These are phyloP conservation scores for Galeopterus variegatus DNA, from an alignment of 2,113 vertebrate species.

Conservation along the genomic window DNA sequence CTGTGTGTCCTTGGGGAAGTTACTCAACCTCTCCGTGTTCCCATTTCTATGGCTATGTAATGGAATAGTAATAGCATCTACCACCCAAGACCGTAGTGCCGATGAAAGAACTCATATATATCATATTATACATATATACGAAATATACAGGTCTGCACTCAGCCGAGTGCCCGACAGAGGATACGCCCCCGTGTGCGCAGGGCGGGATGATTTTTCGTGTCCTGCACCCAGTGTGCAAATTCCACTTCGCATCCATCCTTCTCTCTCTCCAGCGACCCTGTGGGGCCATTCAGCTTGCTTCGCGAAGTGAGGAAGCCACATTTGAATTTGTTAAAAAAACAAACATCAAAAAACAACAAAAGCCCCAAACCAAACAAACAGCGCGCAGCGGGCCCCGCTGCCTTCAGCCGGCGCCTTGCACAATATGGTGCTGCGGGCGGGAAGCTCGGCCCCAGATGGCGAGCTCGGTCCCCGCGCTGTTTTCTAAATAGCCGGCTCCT, in stretches of 20 bases:
- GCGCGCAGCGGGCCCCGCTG: constrained; percentile 10
- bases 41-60: not conserved
- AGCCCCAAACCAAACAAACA: constrained; percentile 82
- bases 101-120: not conserved
- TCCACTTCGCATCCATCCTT: accelerated
- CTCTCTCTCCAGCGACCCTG: not conserved
- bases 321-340: constrained; percentile 79
- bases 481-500: constrained; percentile 76
- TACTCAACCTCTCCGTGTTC: not conserved
- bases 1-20: not conserved
- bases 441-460: constrained; percentile 77
- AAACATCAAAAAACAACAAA: constrained; percentile 78
- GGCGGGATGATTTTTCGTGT: accelerated
- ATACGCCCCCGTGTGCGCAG: accelerated
- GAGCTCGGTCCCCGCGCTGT: constrained; percentile 68
- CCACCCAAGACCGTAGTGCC: not conserved
- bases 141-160: accelerated
- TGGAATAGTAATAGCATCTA: not conserved
- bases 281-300: constrained; percentile 41
- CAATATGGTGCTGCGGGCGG: constrained; percentile 77
- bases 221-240: no score
- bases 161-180: not conserved
- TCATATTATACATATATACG: no score
- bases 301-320: constrained; percentile 70
- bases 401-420: constrained; percentile 58